Conservation (phyloP, 2,888 invertebrate genomes). For the Hydriomena furcata region DNA sequence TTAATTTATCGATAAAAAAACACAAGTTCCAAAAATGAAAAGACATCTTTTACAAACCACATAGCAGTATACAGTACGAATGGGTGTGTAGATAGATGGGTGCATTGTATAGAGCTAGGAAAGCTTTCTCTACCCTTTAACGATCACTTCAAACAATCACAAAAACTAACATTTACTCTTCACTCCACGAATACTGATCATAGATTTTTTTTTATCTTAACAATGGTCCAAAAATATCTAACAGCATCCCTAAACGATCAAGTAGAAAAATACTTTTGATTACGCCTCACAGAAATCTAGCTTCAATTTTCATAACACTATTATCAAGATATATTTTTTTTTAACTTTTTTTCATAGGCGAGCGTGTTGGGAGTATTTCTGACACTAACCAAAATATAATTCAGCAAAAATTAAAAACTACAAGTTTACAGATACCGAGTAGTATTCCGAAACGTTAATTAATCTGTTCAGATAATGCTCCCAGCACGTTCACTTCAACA, state of each 20-base stretch:
- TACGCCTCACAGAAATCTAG: slow-evolving; percentile 74
- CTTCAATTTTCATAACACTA: slow-evolving; percentile 59
- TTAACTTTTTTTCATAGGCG: slow-evolving; percentile 37
- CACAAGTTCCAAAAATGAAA: slow-evolving; percentile 1
- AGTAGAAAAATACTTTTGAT: slow-evolving; percentile 81
- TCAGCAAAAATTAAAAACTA: not conserved
- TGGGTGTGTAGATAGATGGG: slow-evolving; percentile 41
- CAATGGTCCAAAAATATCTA: slow-evolving; percentile 84
- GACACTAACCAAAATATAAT: not conserved
- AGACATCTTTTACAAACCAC: slow-evolving; percentile 39
- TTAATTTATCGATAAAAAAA: slow-evolving; percentile 4
- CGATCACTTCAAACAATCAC: slow-evolving; percentile 62
- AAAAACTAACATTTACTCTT: slow-evolving; percentile 68
- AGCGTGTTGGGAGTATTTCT: slow-evolving; percentile 21
- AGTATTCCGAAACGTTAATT: slow-evolving; percentile 2
- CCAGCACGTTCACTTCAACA: slow-evolving; percentile 26
- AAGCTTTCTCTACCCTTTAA: slow-evolving; percentile 61
- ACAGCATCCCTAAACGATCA: slow-evolving; percentile 79
- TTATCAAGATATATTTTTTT: slow-evolving; percentile 43
- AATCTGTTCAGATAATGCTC: slow-evolving; percentile 6
- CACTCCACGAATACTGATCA: slow-evolving; percentile 73
- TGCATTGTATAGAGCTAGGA: slow-evolving; percentile 63
- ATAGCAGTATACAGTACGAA: slow-evolving; percentile 29
- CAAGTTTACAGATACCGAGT: not conserved
- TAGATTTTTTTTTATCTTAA: slow-evolving; percentile 69